Base-by-base conservation (phyloP, 2,888 invertebrate species). In the Calameuta pallipes region DNA sequence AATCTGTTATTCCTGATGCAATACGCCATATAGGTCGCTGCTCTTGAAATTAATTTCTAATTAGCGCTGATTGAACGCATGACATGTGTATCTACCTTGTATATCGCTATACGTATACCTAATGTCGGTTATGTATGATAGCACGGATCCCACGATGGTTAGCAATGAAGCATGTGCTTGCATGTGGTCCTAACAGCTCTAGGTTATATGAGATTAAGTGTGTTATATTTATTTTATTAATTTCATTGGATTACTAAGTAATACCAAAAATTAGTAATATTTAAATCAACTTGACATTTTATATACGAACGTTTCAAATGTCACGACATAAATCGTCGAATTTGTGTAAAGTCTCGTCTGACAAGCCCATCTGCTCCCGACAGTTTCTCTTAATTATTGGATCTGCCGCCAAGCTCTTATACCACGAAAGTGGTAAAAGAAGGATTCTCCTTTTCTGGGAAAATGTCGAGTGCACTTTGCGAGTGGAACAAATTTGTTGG, bases 11-110 rank as follows among this genome's bases (percentile, higher is more conserved):
- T 56, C 23, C 23, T 56, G 56, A 2, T 56, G 56, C 56, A 56
- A 56, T 56, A 56, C 9, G 9, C 56, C 23, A 23, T 56, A 56
- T 56, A 23, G 23, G 9, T 23, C 23, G 56, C 56, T 56, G 56
- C 56, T 56, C 23, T 41, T 1, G 34, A 69, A 77, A 77, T 74
- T 74, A 77, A 77, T 74, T 77, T 74, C 33, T 74, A 74, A 77
- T 77, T 74, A 77, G 74, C 30, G 15, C 37, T 74, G 74, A 73
- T 76, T 56, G 37, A 56, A 73, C 33, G n/a, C 71, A 41, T 76
- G 69, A 36, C 76, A 76, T 68, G 35, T 73, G 56, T 56, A 56
- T 23, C 56, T 56, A 23, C 56, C 56, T 56, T 56, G 56, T 23
- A 9, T 56, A 56, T 56, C 23, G 23, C 23, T 56, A 56, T 23